A percentile compares a stretch with the other conserved stretches of the same genome.
phyloP scores from a whole-genome alignment of 2,113 vertebrate genomes.

The Sprattus sprattus region DNA sequence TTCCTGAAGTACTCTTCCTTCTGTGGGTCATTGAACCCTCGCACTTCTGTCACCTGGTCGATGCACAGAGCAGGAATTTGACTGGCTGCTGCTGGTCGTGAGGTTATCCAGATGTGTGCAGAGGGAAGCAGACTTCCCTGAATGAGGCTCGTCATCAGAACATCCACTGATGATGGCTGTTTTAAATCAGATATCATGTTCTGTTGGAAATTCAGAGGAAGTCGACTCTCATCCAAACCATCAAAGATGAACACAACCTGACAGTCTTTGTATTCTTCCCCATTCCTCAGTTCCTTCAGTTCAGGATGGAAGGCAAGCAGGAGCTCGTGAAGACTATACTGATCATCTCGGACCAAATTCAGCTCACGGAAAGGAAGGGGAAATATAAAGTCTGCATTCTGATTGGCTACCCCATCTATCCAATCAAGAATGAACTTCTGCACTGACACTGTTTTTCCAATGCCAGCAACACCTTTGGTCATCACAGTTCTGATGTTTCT shows the following conservation, averaged over 20 bases:
- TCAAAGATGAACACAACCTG: background rate
- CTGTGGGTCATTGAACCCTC: background rate
- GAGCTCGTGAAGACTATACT: too few relatives aligned
- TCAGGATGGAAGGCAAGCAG: background rate
- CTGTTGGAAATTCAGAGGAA: background rate
- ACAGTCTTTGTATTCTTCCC: background rate
- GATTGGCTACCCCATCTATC: background rate
- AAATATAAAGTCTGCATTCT: background rate
- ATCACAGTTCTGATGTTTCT: background rate
- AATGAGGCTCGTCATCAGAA: background rate
- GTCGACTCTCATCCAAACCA: background rate
- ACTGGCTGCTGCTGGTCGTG: background rate
- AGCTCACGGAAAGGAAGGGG: background rate
- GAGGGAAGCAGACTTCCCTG: background rate
- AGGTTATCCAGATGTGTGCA: slow-evolving; percentile 5
- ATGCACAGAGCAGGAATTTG: background rate
- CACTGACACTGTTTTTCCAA: background rate
- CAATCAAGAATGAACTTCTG: background rate
- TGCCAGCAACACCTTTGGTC: background rate
- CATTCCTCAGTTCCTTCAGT: background rate
- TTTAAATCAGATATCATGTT: background rate
- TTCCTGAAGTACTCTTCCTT: background rate
- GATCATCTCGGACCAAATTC: background rate
- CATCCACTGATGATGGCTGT: background rate
- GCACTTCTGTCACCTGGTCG: background rate